These are phyloP conservation scores for Typhlichthys eigenmanni DNA, from an alignment of 2,797 vertebrate species.

Conservation along the genomic window DNA sequence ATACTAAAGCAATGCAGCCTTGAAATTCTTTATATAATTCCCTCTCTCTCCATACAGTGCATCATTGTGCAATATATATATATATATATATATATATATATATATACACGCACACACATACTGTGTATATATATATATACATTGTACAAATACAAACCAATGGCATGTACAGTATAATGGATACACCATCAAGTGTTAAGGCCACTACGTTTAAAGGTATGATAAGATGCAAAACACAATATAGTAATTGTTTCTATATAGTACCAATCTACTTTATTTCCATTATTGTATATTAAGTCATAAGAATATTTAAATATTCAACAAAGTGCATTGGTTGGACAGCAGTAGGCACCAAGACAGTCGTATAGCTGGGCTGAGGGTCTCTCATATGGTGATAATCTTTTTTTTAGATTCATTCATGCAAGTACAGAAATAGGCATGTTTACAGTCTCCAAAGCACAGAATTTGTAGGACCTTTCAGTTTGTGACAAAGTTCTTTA, in stretches of 20 bases:
- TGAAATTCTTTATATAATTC: conserved; percentile 27
- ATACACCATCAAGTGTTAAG: too few relatives aligned
- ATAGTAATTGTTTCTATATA: conserved; percentile 19
- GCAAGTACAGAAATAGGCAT: conserved; percentile 28
- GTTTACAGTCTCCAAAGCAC: conserved; percentile 25
- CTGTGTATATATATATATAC: too few relatives aligned
- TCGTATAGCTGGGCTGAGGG: conserved; percentile 17
- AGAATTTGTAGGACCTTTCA: conserved; percentile 11
- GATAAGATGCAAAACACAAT: conserved; percentile 36
- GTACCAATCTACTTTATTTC: conserved; percentile 65
- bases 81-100: too few relatives aligned
- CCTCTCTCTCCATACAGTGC: conserved; percentile 13
- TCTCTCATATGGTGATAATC: conserved; percentile 28
- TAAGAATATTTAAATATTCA: conserved; percentile 55
- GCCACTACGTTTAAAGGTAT: too few relatives aligned
- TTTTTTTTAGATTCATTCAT: conserved; percentile 39
- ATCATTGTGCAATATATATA: too few relatives aligned
- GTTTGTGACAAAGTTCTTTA: conserved; percentile 18
- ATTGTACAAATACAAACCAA: too few relatives aligned
- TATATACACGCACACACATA: too few relatives aligned
- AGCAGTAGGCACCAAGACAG: conserved; percentile 36
- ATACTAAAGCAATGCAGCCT: conserved; percentile 45
- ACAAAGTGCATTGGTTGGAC: conserved; percentile 72
- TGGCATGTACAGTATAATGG: too few relatives aligned
- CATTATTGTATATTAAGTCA: conserved; percentile 48